Evolutionary conservation across 2,797 vertebrate species (phyloP), one percentile per base, ranked within the genome.

Genomic region (Sciaenops ocellatus): DNA sequence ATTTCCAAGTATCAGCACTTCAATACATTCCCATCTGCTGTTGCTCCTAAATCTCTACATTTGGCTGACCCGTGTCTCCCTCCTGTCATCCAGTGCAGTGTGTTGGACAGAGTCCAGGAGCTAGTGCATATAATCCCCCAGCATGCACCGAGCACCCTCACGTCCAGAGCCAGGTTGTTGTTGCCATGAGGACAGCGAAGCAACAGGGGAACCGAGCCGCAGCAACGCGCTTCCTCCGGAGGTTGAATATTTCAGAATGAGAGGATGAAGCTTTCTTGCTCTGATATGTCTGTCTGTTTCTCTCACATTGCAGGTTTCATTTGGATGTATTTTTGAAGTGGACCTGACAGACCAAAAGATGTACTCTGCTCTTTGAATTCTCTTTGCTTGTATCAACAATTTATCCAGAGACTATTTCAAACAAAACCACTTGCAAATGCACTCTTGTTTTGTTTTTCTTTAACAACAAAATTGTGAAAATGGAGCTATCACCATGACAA

Each of bases 41-140:
- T 86, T 78, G 82, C 71, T 73, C 73, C 83, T 72, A 85, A 89
- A 92, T 92, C 92, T 87, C 82, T 77, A 76, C 75, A 64, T 87
- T 94, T 93, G 92, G 89, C 90, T 93, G 93, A 91, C 90, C 93
- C 74, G 82, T 56, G 80, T 69, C 68, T 85, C 62, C 89, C 89
- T 90, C 80, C 87, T 83, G 79, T 84, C 87, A 87, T 91, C 87
- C 90, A 88, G 82, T 80, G 81, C 85, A 86, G 78, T 5, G 57
- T 69, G 70, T 71, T 94, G 94, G 94, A 90, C 18, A n/a, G 30
- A 30, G 80, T 93, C 94, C 94, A 95, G 68, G 51, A 85, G 68
- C 81, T 54, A 59, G 87, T 84, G 81, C 87, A 90, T 94, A 92
- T 94, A 93, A 94, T 91, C 90, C 88, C 86, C 79, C 90, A 90